A percentile compares a stretch with the other conserved stretches of the same genome.
These are phyloP conservation scores for Sebastolobus altivelis DNA, from an alignment of 2,797 vertebrate species.

Conservation along the genomic window DNA sequence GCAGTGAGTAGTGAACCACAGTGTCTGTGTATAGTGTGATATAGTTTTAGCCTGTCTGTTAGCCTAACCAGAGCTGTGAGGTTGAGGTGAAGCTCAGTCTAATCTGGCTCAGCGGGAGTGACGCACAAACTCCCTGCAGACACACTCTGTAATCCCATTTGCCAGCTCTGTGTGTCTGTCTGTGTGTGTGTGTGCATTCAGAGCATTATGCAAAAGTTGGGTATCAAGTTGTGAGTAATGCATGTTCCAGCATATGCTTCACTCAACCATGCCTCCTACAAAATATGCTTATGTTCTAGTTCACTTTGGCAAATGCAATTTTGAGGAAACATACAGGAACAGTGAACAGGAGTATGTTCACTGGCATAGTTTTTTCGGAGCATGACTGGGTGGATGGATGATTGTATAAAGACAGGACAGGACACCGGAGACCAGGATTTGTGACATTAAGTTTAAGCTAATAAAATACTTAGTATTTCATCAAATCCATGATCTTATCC, in stretches of 20 bases:
- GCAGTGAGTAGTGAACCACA: conserved; percentile 12
- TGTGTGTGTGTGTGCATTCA: conserved; percentile 28
- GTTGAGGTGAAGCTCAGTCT: conserved; percentile 69
- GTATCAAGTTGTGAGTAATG: conserved; percentile 24
- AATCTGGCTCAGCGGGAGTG: conserved; percentile 83
- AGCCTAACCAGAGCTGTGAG: conserved; percentile 47
- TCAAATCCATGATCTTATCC: not conserved
- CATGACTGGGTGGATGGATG: not conserved
- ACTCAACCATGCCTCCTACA: not conserved
- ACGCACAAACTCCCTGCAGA: conserved; percentile 74
- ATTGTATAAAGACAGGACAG: not conserved
- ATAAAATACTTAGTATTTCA: not conserved
- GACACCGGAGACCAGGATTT: not conserved
- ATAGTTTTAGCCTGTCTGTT: conserved; percentile 40
- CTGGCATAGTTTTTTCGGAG: too few species aligned
- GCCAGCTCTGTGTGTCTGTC: conserved; percentile 22
- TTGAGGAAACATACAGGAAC: not conserved
- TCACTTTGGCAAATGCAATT: not conserved
- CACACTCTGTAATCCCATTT: conserved; percentile 78
- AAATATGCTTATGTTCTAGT: not conserved
- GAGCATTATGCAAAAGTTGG: conserved; percentile 23
- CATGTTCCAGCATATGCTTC: conserved; percentile 3
- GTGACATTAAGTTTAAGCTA: not conserved
- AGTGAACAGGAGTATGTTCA: not conserved
- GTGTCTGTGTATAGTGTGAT: conserved; percentile 31